A percentile compares a stretch with the other conserved stretches of the same genome.
These are phyloP conservation scores for Poicephalus gulielmi DNA, from an alignment of 2,113 vertebrate genomes.

Conservation along the genomic window DNA sequence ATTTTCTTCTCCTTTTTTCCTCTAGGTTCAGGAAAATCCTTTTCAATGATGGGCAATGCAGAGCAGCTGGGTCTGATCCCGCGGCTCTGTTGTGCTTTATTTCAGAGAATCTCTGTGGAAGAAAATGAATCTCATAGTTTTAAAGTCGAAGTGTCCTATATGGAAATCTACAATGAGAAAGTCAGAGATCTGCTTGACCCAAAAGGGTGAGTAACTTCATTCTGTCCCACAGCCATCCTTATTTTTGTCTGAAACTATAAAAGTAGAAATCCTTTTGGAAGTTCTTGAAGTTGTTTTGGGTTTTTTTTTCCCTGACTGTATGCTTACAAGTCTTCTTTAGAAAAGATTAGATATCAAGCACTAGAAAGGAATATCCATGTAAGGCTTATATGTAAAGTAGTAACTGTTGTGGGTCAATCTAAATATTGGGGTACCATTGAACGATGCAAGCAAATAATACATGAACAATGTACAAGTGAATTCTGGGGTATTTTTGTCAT, in stretches of 20 bases:
- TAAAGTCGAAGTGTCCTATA: slow-evolving; percentile 97
- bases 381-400: background rate
- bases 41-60: slow-evolving; percentile 98
- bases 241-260: background rate
- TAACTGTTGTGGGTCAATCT: background rate
- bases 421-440: background rate
- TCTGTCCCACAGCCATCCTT: background rate
- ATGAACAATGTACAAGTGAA: background rate
- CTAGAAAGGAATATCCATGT: background rate
- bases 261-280: background rate
- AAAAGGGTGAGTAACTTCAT: slow-evolving; percentile 87
- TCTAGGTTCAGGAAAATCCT: slow-evolving; percentile 97
- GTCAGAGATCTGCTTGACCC: slow-evolving; percentile 97
- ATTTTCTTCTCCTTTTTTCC: slow-evolving; percentile 19
- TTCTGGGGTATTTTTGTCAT: background rate
- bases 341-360: background rate
- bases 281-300: background rate
- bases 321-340: background rate
- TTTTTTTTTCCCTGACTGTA: background rate
- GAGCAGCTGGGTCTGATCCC: slow-evolving; percentile 97
- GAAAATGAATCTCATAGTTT: slow-evolving; percentile 88
- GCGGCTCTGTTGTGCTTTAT: slow-evolving; percentile 94
- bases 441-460: background rate
- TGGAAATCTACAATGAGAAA: slow-evolving; percentile 99
- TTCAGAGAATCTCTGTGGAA: slow-evolving; percentile 90